Percentiles rank a stretch among this genome's conserved stretches.
Evolutionary conservation across 2,888 invertebrate species (phyloP).

Genomic region (Pseudococcus viburni): DNA sequence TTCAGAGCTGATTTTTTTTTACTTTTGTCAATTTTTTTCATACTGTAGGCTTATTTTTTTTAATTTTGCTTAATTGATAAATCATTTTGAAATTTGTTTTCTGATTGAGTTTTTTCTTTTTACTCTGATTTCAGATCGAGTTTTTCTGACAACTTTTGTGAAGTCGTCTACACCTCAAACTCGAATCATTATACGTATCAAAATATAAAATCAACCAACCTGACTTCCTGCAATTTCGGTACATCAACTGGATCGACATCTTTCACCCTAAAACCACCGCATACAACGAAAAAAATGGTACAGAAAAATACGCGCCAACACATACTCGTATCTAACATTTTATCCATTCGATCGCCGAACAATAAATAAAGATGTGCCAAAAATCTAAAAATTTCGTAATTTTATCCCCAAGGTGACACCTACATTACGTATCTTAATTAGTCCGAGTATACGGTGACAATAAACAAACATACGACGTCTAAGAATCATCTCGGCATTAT

Average conservation of each 20-base stretch:
- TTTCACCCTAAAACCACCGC: conserved; percentile 7
- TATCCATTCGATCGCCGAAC: background rate
- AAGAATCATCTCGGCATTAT: background rate
- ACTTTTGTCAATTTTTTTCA: too few relatives aligned
- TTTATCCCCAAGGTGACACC: conserved; percentile 29
- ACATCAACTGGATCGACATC: conserved; percentile 17
- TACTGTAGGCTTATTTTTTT: too few relatives aligned
- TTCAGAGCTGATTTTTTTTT: too few relatives aligned
- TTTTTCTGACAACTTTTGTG: too few relatives aligned
- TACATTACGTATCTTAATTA: conserved; percentile 40
- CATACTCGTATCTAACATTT: conserved; percentile 5
- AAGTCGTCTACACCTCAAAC: background rate
- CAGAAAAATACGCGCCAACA: background rate
- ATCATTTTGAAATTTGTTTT: too few relatives aligned
- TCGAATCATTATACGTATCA: background rate
- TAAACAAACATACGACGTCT: conserved; percentile 15
- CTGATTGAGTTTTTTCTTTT: too few relatives aligned
- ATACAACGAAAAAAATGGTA: background rate
- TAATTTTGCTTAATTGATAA: too few relatives aligned
- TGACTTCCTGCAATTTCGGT: conserved; percentile 36
- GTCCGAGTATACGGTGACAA: background rate
- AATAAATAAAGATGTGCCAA: background rate
- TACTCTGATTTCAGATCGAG: too few relatives aligned
- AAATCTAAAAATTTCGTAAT: background rate
- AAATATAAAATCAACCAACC: background rate